Evolutionary conservation across 2,888 invertebrate species (phyloP).

Genomic region (Philhelius pedissequus): DNA sequence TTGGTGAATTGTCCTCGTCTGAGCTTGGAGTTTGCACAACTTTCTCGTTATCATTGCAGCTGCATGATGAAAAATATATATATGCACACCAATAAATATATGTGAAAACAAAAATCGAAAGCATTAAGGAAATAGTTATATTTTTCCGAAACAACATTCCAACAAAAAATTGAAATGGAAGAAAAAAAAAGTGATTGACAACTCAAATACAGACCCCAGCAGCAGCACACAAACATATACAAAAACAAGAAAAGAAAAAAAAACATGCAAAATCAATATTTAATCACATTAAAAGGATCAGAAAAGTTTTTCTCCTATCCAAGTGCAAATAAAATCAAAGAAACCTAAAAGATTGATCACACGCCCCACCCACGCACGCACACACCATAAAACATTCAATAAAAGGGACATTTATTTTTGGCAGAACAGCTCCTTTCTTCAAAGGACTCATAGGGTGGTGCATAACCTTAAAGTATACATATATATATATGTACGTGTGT

Average conservation of each 20-base stretch:
- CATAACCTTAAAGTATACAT: no score
- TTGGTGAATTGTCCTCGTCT: constrained; percentile 91
- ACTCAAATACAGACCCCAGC: neutral
- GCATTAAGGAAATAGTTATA: constrained; percentile 44
- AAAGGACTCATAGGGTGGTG: constrained; percentile 9
- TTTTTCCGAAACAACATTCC: no score
- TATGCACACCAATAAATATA: neutral
- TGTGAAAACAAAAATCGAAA: neutral
- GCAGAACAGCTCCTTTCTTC: neutral
- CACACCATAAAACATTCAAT: neutral
- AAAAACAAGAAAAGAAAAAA: constrained; percentile 3
- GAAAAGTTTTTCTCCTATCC: constrained; percentile 26
- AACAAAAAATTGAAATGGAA: constrained; percentile 11
- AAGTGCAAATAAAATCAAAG: constrained; percentile 63
- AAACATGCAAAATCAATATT: constrained; percentile 66
- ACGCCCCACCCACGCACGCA: neutral
- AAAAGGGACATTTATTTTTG: constrained; percentile 19
- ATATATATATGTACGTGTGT: neutral
- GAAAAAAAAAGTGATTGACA: constrained; percentile 40
- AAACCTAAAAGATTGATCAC: constrained; percentile 45
- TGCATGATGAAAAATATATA: constrained; percentile 45
- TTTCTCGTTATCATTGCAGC: constrained; percentile 78
- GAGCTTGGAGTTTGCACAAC: constrained; percentile 81
- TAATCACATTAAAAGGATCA: constrained; percentile 66
- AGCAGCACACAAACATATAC: neutral